These are phyloP conservation scores for Oceanodroma leucorhoa DNA, from an alignment of 2,797 vertebrate species.

Conservation along the genomic window DNA sequence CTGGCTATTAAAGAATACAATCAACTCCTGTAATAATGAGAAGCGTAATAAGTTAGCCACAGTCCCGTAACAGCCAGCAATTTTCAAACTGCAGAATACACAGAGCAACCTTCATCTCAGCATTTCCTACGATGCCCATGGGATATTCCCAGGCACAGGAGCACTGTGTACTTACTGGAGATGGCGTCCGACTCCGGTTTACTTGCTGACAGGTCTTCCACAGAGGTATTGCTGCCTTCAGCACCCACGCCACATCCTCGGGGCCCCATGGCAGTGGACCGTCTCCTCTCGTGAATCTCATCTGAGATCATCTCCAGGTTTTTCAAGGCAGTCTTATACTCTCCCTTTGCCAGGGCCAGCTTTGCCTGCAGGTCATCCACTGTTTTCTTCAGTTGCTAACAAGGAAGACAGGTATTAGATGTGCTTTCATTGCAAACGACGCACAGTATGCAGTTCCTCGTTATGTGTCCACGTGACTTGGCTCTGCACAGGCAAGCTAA, in stretches of 20 bases:
- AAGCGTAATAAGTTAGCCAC: background rate
- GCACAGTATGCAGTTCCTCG: accelerated
- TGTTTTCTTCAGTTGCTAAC: conserved; percentile 90
- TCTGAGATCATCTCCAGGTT: conserved; percentile 96
- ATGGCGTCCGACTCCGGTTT: conserved; percentile 86
- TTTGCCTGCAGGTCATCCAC: conserved; percentile 93
- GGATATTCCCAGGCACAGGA: background rate
- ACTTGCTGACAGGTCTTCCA: conserved; percentile 78
- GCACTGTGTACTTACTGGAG: conserved; percentile 83
- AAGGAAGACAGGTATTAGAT: background rate
- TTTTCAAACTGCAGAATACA: background rate
- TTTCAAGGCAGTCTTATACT: conserved; percentile 91
- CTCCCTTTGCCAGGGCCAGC: conserved; percentile 87
- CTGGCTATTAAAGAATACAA: background rate
- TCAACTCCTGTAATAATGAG: background rate
- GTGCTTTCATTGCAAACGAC: accelerated
- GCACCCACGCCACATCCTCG: conserved; percentile 90
- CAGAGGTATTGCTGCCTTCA: conserved; percentile 78
- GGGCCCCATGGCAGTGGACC: conserved; percentile 86
- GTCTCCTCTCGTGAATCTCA: conserved; percentile 91
- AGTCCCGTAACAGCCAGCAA: background rate
- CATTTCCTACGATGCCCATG: accelerated
- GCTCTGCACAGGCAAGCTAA: background rate
- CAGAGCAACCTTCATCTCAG: background rate
- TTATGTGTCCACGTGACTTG: accelerated